Conservation (phyloP, 53 echinoderm and acorn worm species). For the Holothuria scabra region DNA sequence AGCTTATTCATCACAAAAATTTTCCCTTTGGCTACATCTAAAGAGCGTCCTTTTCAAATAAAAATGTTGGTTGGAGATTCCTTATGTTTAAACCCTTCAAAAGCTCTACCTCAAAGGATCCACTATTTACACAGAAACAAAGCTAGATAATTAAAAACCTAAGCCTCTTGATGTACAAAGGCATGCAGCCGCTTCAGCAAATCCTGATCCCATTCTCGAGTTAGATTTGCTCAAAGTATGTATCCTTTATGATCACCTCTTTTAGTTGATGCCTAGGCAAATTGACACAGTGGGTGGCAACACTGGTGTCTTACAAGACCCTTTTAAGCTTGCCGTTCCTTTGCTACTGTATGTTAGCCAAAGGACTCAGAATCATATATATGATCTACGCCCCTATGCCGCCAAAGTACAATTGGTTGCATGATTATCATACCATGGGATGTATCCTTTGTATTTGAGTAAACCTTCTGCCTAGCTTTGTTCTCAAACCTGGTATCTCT, state of each 20-base stretch:
- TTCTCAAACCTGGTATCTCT: background rate
- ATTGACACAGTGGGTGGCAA: constrained; percentile 42
- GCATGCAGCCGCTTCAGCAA: constrained; percentile 21
- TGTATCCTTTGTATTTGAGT: constrained; percentile 15
- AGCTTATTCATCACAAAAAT: constrained; percentile 5
- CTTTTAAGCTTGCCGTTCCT: constrained; percentile 35
- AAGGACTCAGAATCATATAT: constrained; percentile 17
- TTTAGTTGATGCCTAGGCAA: constrained; percentile 20
- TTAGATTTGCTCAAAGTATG: constrained; percentile 18
- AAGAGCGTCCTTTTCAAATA: constrained; percentile 4
- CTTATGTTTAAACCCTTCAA: constrained; percentile 8
- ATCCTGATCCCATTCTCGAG: constrained; percentile 32
- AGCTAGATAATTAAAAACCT: constrained; percentile 30
- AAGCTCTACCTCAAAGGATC: constrained; percentile 26
- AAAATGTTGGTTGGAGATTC: constrained; percentile 19
- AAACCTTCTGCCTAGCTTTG: constrained; percentile 5
- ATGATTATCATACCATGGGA: constrained; percentile 29
- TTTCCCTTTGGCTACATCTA: constrained; percentile 9
- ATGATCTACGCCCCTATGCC: background rate
- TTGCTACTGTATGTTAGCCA: constrained; percentile 39
- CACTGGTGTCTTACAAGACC: constrained; percentile 6
- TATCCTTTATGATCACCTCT: constrained; percentile 21
- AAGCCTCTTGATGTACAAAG: constrained; percentile 38
- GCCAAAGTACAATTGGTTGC: constrained; percentile 8
- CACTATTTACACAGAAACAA: constrained; percentile 30